Evolutionary conservation across 1,140 invertebrate species (phyloP).

Genomic region (Drosophila sturtevanti): DNA sequence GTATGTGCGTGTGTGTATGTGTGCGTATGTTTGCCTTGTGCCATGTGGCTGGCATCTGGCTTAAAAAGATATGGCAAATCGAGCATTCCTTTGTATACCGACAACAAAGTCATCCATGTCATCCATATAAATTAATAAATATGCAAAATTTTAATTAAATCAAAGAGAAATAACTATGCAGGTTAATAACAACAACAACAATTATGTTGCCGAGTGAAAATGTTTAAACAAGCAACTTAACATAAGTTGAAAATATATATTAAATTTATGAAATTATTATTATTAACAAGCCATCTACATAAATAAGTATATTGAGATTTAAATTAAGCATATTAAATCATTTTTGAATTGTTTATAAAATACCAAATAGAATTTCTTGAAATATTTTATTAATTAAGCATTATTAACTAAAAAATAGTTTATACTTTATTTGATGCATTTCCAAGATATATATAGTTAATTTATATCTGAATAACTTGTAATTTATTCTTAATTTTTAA

Average conservation of each 20-base stretch:
- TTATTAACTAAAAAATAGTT: no score
- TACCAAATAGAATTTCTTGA: not conserved
- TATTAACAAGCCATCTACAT: not conserved
- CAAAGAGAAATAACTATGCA: slow-evolving; percentile 2
- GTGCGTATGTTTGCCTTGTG: not conserved
- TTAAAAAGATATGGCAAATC: slow-evolving; percentile 39
- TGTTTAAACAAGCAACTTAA: not conserved
- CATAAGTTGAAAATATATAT: not conserved
- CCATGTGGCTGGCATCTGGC: slow-evolving; percentile 19
- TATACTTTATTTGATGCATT: no score
- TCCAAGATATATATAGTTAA: no score
- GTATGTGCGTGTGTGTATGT: no score
- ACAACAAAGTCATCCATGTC: slow-evolving; percentile 8
- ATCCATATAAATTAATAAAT: slow-evolving; percentile 31
- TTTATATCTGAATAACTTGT: no score
- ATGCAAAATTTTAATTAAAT: slow-evolving; percentile 60
- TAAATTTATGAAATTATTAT: not conserved
- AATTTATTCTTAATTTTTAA: no score
- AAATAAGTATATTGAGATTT: not conserved
- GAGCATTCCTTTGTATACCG: slow-evolving; percentile 46
- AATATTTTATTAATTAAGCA: no score
- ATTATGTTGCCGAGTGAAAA: not conserved
- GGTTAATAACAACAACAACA: not conserved
- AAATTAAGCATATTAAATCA: not conserved
- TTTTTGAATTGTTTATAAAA: not conserved